A percentile compares a stretch with the other conserved stretches of the same genome.
These are phyloP conservation scores for Apomyelois bistriatella DNA, from an alignment of 2,888 invertebrate genomes.

Conservation along the genomic window DNA sequence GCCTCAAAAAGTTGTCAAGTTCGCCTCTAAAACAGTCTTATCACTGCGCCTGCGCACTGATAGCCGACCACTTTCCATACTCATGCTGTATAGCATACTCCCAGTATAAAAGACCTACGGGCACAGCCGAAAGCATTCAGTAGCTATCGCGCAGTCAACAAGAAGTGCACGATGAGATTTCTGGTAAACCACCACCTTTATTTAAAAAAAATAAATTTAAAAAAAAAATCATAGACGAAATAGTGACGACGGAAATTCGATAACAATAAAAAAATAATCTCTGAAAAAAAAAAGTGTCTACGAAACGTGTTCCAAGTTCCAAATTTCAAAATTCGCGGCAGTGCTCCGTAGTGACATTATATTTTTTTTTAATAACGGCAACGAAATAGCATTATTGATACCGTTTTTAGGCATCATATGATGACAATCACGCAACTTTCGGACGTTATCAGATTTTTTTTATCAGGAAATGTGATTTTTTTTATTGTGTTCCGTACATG, in stretches of 20 bases:
- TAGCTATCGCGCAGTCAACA: slow-evolving; percentile 74
- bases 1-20: slow-evolving; percentile 1
- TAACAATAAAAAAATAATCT: background rate
- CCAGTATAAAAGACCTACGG: slow-evolving; percentile 61
- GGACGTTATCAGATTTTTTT: background rate
- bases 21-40: slow-evolving; percentile 16
- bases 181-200: slow-evolving; percentile 56
- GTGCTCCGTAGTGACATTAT: background rate
- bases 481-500: too few relatives aligned
- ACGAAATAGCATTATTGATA: background rate
- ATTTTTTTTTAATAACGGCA: background rate
- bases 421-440: too few relatives aligned
- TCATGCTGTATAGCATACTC: slow-evolving; percentile 18
- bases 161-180: slow-evolving; percentile 79
- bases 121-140: slow-evolving; percentile 57
- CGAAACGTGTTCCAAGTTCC: background rate
- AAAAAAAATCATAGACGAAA: slow-evolving; percentile 16
- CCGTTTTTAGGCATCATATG: too few relatives aligned
- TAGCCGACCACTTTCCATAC: slow-evolving; percentile 51
- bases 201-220: slow-evolving; percentile 21
- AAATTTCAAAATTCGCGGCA: slow-evolving; percentile 11
- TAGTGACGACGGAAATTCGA: slow-evolving; percentile 21
- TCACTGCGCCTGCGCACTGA: slow-evolving; percentile 16
- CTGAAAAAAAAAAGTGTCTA: background rate
- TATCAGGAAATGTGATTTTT: background rate